Percentiles rank a stretch among this genome's conserved stretches.
Evolutionary conservation across 1,140 invertebrate genomes (phyloP).

Genomic region (Lanistes nyassanus): DNA sequence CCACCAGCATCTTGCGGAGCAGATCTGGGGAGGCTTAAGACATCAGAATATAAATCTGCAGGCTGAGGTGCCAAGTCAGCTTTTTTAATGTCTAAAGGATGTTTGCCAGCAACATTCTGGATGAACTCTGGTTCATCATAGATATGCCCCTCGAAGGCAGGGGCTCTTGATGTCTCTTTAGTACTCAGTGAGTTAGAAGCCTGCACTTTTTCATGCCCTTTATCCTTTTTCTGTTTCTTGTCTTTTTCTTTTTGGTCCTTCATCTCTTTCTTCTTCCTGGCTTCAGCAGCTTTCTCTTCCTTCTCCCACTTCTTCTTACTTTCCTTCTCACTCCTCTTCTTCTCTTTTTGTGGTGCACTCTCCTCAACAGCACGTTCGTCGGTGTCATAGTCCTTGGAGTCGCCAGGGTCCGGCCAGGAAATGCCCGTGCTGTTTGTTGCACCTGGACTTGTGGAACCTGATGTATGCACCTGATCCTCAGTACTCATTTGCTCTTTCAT

Average conservation of each 20-base stretch:
- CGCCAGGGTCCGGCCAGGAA: neutral
- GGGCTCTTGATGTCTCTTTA: neutral
- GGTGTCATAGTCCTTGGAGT: neutral
- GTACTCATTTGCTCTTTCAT: neutral
- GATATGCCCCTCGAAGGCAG: neutral
- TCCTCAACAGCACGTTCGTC: neutral
- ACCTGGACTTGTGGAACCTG: neutral
- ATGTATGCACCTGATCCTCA: neutral
- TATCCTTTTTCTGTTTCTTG: conserved; percentile 15
- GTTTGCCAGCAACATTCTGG: neutral
- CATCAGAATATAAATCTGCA: neutral
- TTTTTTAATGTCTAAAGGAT: neutral
- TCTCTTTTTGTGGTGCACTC: conserved; percentile 16
- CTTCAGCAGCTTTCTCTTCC: conserved; percentile 14
- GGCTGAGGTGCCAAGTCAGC: neutral
- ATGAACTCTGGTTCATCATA: conserved; percentile 16
- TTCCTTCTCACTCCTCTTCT: conserved; percentile 16
- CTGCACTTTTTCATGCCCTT: conserved; percentile 14
- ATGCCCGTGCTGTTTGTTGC: neutral
- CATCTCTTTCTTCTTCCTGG: conserved; percentile 7
- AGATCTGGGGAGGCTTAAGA: neutral
- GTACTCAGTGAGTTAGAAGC: neutral
- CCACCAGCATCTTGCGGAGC: neutral
- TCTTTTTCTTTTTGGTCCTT: conserved; percentile 17
- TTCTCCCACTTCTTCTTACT: conserved; percentile 9